Conservation (phyloP, 1,140 invertebrate genomes). For the Belonocnema kinseyi region DNA sequence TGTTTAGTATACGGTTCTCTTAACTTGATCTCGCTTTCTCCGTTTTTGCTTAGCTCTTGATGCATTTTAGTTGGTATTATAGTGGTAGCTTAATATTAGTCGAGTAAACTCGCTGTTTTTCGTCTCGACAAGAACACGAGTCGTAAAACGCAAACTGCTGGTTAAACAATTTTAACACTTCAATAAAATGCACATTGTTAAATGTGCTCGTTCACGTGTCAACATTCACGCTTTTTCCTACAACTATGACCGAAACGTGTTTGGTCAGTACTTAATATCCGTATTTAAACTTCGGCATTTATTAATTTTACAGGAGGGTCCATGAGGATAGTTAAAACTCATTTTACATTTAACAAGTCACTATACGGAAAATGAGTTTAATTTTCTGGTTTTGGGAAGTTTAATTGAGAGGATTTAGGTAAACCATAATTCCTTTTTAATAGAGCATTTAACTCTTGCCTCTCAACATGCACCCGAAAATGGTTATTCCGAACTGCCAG, state of each 20-base stretch:
- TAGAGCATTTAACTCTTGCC: neutral
- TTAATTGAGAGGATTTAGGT: neutral
- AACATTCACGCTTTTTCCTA: neutral
- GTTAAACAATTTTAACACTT: constrained; percentile 7
- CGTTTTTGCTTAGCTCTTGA: neutral
- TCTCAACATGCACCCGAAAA: neutral
- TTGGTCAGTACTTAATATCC: neutral
- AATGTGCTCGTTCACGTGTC: neutral
- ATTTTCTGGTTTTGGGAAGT: constrained; percentile 1
- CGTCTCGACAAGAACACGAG: neutral
- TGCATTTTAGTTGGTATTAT: neutral
- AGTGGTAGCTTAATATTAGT: neutral
- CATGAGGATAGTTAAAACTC: neutral
- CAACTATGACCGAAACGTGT: neutral
- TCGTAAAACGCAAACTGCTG: neutral
- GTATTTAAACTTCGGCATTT: neutral
- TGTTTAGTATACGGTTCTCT: no score
- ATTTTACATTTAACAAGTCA: neutral
- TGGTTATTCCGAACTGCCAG: neutral
- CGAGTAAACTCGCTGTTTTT: neutral
- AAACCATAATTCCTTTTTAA: neutral
- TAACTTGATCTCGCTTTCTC: neutral
- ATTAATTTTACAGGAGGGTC: neutral
- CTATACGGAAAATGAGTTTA: neutral
- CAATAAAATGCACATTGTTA: constrained; percentile 3